A percentile compares a stretch with the other conserved stretches of the same genome.
These are phyloP conservation scores for Stegana nigrithorax DNA, from an alignment of 2,888 invertebrate genomes.

Conservation along the genomic window DNA sequence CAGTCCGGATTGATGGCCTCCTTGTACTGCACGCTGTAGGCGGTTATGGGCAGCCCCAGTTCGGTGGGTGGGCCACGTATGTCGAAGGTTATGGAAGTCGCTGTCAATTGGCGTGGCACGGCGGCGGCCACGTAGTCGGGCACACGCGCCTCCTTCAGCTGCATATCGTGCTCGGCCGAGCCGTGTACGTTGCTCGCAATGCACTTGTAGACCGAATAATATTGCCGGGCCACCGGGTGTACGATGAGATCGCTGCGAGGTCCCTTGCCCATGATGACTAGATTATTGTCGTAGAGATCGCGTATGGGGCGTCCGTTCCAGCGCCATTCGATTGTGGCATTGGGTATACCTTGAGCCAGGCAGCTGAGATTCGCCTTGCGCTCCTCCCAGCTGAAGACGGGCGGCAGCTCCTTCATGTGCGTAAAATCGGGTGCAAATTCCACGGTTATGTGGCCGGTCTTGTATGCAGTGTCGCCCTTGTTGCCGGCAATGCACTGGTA, in stretches of 20 bases:
- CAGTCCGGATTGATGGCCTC: conserved; percentile 76
- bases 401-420: conserved; percentile 76
- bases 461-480: conserved; percentile 79
- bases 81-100: conserved; percentile 85
- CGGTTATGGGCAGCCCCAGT: conserved; percentile 80
- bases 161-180: conserved; percentile 75
- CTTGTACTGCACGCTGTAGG: conserved; percentile 82
- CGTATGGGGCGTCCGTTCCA: conserved; percentile 72
- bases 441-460: conserved; percentile 85
- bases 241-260: conserved; percentile 80
- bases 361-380: conserved; percentile 87
- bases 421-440: conserved; percentile 86
- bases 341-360: conserved; percentile 88
- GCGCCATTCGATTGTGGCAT: conserved; percentile 91
- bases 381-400: conserved; percentile 86
- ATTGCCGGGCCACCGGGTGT: conserved; percentile 74
- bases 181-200: conserved; percentile 84
- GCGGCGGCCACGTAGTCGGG: conserved; percentile 77
- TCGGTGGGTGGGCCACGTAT: conserved; percentile 81
- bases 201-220: conserved; percentile 84
- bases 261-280: conserved; percentile 76
- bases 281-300: conserved; percentile 69
- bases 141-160: conserved; percentile 78
- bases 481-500: conserved; percentile 89
- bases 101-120: conserved; percentile 78